Evolutionary conservation across 2,797 vertebrate genomes (phyloP).

Genomic region (Xiphophorus birchmanni): DNA sequence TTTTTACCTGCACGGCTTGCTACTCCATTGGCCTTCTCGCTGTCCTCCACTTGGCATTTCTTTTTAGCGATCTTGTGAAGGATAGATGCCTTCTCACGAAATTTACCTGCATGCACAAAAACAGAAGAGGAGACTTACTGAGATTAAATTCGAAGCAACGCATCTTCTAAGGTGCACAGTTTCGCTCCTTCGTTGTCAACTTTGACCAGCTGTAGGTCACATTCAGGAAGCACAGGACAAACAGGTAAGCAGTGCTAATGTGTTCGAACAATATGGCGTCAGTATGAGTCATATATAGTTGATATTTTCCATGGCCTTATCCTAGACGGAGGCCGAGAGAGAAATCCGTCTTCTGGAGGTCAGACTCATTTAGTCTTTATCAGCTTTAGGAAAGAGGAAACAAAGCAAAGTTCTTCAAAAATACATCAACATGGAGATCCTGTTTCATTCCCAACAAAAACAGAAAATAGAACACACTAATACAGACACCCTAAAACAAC

Average conservation of each 20-base stretch:
- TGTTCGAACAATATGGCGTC: slow-evolving; percentile 54
- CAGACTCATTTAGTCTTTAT: slow-evolving; percentile 35
- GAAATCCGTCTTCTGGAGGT: slow-evolving; percentile 52
- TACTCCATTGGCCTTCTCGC: slow-evolving; percentile 91
- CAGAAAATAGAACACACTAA: not conserved
- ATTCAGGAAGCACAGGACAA: slow-evolving; percentile 50
- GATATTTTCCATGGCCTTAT: slow-evolving; percentile 69
- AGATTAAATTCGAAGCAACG: slow-evolving; percentile 24
- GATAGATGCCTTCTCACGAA: slow-evolving; percentile 96
- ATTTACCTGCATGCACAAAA: slow-evolving; percentile 86
- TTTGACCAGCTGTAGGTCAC: slow-evolving; percentile 52
- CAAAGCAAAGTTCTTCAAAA: not conserved
- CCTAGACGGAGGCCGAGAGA: slow-evolving; percentile 43
- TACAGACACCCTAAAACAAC: not conserved
- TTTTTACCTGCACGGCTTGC: slow-evolving; percentile 88
- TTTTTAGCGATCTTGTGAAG: slow-evolving; percentile 99
- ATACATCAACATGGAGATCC: not conserved
- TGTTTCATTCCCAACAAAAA: not conserved
- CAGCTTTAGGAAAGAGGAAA: slow-evolving; percentile 31
- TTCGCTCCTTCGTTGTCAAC: slow-evolving; percentile 47
- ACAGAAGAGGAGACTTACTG: slow-evolving; percentile 24
- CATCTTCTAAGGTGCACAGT: slow-evolving; percentile 16
- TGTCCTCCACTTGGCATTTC: slow-evolving; percentile 96
- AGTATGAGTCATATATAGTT: slow-evolving; percentile 69
- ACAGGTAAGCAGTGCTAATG: slow-evolving; percentile 23